These are phyloP conservation scores for Porites divaricata DNA, from an alignment of 92 coral and sea anemone genomes.

Conservation along the genomic window DNA sequence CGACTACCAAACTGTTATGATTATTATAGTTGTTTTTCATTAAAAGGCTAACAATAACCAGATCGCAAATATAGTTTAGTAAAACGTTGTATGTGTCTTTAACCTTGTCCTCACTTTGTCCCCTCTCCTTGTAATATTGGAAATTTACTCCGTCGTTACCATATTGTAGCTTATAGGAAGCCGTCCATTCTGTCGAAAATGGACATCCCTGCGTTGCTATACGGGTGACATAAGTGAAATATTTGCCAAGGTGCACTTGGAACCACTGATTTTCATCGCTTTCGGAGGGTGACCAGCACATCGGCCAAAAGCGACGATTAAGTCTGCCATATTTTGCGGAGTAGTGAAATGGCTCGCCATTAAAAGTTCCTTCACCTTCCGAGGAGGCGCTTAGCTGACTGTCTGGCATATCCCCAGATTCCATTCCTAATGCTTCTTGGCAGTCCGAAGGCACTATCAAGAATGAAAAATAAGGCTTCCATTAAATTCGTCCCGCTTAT, in stretches of 20 bases:
- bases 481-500: too few relatives aligned
- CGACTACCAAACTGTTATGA: too few relatives aligned
- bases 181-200: not conserved
- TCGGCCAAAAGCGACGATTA: not conserved
- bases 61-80: not conserved
- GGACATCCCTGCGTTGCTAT: conserved; percentile 12
- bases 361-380: not conserved
- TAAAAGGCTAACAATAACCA: too few relatives aligned
- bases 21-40: too few relatives aligned
- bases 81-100: not conserved
- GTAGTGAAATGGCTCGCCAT: not conserved
- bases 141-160: conserved; percentile 4
- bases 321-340: not conserved
- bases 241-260: not conserved
- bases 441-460: not conserved
- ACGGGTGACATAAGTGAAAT: not conserved
- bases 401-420: not conserved
- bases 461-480: too few relatives aligned
- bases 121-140: not conserved
- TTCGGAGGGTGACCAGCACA: not conserved
- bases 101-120: not conserved
- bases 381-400: not conserved
- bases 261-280: not conserved
- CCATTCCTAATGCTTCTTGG: conserved; percentile 5
- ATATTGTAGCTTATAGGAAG: not conserved